A percentile compares a stretch with the other conserved stretches of the same genome.
phyloP scores from a whole-genome alignment of 2,113 vertebrate species.

The Xiphophorus maculatus region DNA sequence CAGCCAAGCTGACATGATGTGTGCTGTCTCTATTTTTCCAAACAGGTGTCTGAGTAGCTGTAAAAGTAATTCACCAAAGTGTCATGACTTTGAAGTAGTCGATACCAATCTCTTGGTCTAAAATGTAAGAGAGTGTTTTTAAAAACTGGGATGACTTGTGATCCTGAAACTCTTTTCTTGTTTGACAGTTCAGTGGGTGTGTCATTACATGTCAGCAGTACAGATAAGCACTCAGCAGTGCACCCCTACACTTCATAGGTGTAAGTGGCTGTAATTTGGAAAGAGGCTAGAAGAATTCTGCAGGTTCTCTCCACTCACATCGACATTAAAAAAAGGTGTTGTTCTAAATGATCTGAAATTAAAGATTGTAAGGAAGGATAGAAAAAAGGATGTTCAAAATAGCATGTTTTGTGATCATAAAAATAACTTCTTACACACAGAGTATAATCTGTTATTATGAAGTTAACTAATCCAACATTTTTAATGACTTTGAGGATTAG shows the following conservation, averaged over 20 bases:
- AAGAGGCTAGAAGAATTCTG: too few relatives aligned
- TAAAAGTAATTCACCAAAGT: background rate
- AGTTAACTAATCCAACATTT: constrained; percentile 31
- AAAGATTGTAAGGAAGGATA: too few relatives aligned
- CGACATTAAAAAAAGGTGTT: too few relatives aligned
- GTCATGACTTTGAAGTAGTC: background rate
- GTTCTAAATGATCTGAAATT: too few relatives aligned
- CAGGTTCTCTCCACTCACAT: too few relatives aligned
- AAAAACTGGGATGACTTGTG: background rate
- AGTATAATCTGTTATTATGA: background rate
- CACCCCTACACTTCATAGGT: background rate
- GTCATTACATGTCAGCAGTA: background rate
- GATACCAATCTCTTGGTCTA: background rate
- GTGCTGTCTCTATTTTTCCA: background rate
- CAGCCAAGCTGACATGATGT: too few relatives aligned
- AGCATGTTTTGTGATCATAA: too few relatives aligned
- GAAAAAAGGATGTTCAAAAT: background rate
- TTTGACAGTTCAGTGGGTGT: background rate
- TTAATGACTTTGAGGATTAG: constrained; percentile 71
- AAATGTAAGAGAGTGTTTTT: background rate
- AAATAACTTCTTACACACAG: background rate
- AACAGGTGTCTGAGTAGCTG: background rate
- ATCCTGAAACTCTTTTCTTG: background rate
- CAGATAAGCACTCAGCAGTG: background rate
- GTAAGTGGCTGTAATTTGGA: background rate